These are phyloP conservation scores for Cheracebus regulus DNA, from an alignment of 2,797 vertebrate species.

Conservation along the genomic window DNA sequence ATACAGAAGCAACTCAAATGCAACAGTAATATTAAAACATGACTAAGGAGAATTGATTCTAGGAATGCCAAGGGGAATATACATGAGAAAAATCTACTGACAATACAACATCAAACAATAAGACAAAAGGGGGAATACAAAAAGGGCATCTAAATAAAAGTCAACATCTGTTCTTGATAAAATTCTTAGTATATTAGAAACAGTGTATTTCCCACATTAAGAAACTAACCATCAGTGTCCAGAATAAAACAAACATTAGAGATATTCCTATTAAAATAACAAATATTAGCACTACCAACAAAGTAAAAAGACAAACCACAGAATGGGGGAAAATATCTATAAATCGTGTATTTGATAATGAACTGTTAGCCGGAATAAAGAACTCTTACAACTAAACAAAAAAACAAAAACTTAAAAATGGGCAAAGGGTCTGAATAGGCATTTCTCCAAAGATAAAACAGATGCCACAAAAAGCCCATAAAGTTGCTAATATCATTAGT, in stretches of 20 bases:
- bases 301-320: neutral
- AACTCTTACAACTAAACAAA: neutral
- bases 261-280: neutral
- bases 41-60: neutral
- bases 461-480: neutral
- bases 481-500: neutral
- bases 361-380: neutral
- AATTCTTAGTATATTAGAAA: constrained; percentile 15
- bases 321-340: neutral
- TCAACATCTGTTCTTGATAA: neutral
- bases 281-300: neutral
- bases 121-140: neutral
- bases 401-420: neutral
- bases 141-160: neutral
- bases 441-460: constrained; percentile 25
- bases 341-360: neutral
- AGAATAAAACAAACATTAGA: constrained; percentile 24
- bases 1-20: neutral
- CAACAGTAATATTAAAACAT: neutral
- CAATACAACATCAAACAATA: neutral
- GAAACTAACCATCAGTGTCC: neutral
- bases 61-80: neutral
- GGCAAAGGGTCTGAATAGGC: neutral
- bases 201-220: neutral
- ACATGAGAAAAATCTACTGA: neutral